Evolutionary conservation across 2,113 vertebrate genomes (phyloP).

Genomic region (Micronycteris hirsuta): DNA sequence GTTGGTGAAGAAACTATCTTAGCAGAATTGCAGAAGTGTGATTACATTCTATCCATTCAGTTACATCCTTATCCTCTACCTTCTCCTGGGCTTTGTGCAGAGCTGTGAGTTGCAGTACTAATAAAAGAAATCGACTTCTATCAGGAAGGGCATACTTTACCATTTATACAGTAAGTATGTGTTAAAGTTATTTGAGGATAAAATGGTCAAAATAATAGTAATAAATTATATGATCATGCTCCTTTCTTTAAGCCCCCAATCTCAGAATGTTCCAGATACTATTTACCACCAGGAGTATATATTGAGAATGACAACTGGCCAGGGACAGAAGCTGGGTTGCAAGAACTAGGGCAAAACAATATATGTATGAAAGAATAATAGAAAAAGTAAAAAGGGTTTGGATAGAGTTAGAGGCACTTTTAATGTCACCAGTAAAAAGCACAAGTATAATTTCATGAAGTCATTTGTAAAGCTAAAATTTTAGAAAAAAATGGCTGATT

Average conservation of each 20-base stretch:
- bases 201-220: neutral
- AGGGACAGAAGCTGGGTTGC: neutral
- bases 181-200: neutral
- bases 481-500: neutral
- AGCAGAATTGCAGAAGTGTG: neutral
- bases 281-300: neutral
- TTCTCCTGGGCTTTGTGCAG: constrained; percentile 22
- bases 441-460: neutral
- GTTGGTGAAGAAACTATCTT: neutral
- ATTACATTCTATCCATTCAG: neutral
- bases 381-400: neutral
- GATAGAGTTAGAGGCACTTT: neutral
- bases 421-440: neutral
- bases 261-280: neutral
- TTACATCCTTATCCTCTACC: neutral
- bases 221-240: neutral
- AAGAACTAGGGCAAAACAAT: neutral
- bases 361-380: neutral
- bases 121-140: constrained; percentile 30
- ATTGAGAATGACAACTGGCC: neutral
- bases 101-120: constrained; percentile 43
- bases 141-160: constrained; percentile 2
- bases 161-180: constrained; percentile 38
- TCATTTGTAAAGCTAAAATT: neutral
- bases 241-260: rapidly evolving